phyloP scores from a whole-genome alignment of 2,888 invertebrate species.

The Dinocampus coccinellae region DNA sequence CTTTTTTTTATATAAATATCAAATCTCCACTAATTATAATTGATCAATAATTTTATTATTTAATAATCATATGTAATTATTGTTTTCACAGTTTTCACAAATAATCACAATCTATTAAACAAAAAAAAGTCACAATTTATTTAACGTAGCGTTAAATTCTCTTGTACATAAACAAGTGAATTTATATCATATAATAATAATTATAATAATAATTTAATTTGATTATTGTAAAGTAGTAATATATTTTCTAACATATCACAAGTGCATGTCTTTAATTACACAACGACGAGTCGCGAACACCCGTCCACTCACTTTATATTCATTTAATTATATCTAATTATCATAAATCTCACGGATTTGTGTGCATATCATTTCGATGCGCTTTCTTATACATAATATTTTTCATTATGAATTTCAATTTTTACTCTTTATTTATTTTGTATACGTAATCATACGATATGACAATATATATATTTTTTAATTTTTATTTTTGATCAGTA shows the following conservation, averaged over 20 bases:
- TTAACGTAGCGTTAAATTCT: not conserved
- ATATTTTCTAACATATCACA: not conserved
- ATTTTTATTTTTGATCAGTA: no score
- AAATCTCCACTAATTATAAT: no score
- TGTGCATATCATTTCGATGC: conserved; percentile 37
- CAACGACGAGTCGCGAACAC: conserved; percentile 35
- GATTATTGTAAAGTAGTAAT: not conserved
- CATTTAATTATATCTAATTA: conserved; percentile 49
- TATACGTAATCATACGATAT: not conserved
- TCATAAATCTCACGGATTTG: conserved; percentile 49
- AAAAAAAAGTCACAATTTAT: no score
- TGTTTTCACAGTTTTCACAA: no score
- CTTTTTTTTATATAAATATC: no score
- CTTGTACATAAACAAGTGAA: no score
- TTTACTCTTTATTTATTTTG: not conserved
- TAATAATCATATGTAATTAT: no score
- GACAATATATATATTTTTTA: not conserved
- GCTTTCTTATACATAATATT: not conserved
- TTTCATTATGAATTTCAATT: not conserved
- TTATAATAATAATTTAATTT: no score
- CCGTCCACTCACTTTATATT: conserved; percentile 24
- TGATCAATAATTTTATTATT: no score
- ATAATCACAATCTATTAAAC: not conserved
- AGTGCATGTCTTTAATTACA: conserved; percentile 36
- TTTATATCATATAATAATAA: no score